These are phyloP conservation scores for Columba livia DNA, from an alignment of 2,113 vertebrate species.

Conservation along the genomic window DNA sequence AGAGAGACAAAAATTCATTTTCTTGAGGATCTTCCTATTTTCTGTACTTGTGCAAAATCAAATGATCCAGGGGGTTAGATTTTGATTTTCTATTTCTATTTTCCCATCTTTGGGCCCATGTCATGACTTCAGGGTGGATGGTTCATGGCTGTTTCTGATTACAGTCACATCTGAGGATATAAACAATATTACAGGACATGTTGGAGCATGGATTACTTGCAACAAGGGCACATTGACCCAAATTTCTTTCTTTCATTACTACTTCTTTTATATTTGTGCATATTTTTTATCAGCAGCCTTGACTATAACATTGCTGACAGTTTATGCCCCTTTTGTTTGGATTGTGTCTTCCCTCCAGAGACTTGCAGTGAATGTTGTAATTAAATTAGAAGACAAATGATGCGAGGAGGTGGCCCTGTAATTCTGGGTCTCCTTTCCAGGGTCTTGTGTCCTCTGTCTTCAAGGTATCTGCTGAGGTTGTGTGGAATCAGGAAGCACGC, in stretches of 20 bases:
- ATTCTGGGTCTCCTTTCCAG: neutral
- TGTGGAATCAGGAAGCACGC: fast-evolving
- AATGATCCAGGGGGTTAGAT: neutral
- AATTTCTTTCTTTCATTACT: neutral
- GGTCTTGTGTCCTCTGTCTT: neutral
- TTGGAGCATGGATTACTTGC: neutral
- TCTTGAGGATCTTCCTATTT: neutral
- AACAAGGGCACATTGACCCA: slow-evolving; percentile 11
- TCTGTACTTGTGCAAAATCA: neutral
- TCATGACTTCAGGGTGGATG: neutral
- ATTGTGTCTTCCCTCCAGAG: neutral
- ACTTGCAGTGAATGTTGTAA: neutral
- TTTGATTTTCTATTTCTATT: neutral
- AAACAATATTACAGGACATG: neutral
- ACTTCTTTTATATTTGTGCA: neutral
- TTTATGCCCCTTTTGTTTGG: neutral
- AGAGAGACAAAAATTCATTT: neutral
- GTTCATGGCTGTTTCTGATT: slow-evolving; percentile 24
- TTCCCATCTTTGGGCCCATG: neutral
- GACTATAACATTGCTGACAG: neutral
- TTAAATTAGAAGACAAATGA: neutral
- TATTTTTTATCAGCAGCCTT: neutral
- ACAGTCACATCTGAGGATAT: neutral
- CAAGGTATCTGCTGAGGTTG: neutral
- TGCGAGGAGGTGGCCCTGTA: neutral